Base-by-base conservation (phyloP, 1,140 invertebrate genomes). In the Coenobita brevimanus region DNA sequence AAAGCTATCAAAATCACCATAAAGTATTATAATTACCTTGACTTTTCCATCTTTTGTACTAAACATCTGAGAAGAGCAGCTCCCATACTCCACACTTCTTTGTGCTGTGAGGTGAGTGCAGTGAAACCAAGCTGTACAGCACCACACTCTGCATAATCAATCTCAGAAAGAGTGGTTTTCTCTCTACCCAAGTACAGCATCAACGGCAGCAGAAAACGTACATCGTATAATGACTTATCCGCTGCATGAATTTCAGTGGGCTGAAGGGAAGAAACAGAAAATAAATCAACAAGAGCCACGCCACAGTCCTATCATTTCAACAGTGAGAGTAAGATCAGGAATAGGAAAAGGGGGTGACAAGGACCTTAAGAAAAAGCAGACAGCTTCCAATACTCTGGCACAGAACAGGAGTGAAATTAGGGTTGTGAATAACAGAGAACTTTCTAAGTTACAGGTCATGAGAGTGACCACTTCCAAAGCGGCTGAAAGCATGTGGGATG, bases 151-250 rank as follows among this genome's bases (percentile, higher is more conserved):
- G 79, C 86, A 46, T 60, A 88, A 8, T 88, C 79, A 46, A 87
- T 79, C n/a, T 79, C 84, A 17, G 27, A 10, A 4, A 88, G 33
- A 6, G 30, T 30, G 2, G 73, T 43, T 21, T 82, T 36, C 3
- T 62, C 54, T 3, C 30, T 6, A 50, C 64, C 54, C 54, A 88
- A 75, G 43, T 76, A 82, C 36, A 82, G 41, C 78, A 88, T 73
- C 46, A 88, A 57, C 33, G 80, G 78, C 43, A 88, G 36, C 4
- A 88, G 86, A 46, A 88, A 88, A 2, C 86, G 78, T 60, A 82
- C 33, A 38, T 88, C 86, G 33, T 88, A 88, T 6, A 88, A 4
- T 8, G 79, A 24, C 33, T 24, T 8, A 57, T 88, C 69, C 36
- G 30, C 71, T 62, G 57, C 75, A 24, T 43, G 38, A n/a, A 76